Evolutionary conservation across 2,797 vertebrate species (phyloP), one percentile per base, ranked within the genome.

Genomic region (Microctenopoma steveboyesi): DNA sequence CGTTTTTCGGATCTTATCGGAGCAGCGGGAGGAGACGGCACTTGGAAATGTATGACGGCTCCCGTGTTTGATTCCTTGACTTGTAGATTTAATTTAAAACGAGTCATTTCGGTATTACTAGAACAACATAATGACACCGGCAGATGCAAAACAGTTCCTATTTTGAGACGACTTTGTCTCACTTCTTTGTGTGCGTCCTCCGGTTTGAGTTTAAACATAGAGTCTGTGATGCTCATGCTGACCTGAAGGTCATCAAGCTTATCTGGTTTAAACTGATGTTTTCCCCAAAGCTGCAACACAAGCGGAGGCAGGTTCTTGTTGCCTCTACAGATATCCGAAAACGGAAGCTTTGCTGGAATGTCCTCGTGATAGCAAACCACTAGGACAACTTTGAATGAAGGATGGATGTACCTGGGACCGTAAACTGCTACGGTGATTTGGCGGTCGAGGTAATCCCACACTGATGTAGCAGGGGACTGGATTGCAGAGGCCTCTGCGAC

Each of bases 241-340:
- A 99, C 84, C 7, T 83, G 89, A 79, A 98, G 82, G 90, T 98
- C 92, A 67, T 94, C 93, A 0, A 94, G 90, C 46, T 92, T 93
- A 51, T 95, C 90, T 64, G 95, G 94, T 27, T 90, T 88, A 76
- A 97, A 95, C 1, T 89, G 90, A 74, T 96, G 95, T 63, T 96
- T 97, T 10, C 96, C 96, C 97, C 97, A 99, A 33, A 98, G 93
- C 50, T 98, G 95, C 90, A 99, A 94, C 50, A 99, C 94, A 55
- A 98, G 93, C 0, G 97, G 96, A 39, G 97, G 95, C 53, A 94
- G 81, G 43, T 83, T 95, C 89, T 94, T 97, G 25, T 93, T 93
- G 11, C 92, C 91, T 53, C 91, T 95, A 76, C 93, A 94, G 18
- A 96, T 89, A 68, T 96, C 95, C 72, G 94, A 95, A 81, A 98